Conservation (phyloP, 2,888 invertebrate species). For the Drosophila neoperkinsi region DNA sequence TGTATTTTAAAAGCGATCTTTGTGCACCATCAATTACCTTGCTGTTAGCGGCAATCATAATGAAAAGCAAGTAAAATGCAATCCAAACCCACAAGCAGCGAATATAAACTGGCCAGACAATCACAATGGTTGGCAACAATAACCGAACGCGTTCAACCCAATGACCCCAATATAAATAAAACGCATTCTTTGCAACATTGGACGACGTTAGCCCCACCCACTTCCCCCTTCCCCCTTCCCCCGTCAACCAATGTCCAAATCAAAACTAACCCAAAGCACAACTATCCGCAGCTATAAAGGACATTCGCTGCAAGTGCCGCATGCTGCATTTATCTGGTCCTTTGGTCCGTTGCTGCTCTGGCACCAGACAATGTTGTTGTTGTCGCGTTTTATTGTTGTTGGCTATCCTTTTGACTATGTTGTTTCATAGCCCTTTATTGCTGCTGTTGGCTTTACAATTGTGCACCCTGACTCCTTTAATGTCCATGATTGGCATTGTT, state of each 20-base stretch:
- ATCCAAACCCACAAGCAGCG: not conserved
- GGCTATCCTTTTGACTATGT: conserved; percentile 68
- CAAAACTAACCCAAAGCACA: conserved; percentile 39
- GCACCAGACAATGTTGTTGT: conserved; percentile 20
- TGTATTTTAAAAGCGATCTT: conserved; percentile 38
- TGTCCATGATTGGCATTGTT: conserved; percentile 36
- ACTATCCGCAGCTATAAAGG: conserved; percentile 50
- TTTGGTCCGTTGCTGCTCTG: conserved; percentile 25
- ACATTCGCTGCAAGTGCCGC: conserved; percentile 75
- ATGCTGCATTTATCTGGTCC: conserved; percentile 59
- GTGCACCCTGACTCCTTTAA: conserved; percentile 13
- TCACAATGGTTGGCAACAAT: conserved; percentile 57
- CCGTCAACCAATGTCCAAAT: not conserved
- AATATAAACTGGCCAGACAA: conserved; percentile 28
- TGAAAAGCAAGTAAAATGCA: conserved; percentile 30
- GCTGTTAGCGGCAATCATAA: conserved; percentile 49
- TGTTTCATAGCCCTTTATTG: conserved; percentile 65
- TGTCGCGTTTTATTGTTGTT: conserved; percentile 65
- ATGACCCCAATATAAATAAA: conserved; percentile 78
- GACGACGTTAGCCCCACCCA: not conserved
- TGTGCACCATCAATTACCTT: conserved; percentile 54
- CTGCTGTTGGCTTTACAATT: conserved; percentile 17
- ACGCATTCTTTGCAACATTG: conserved; percentile 64
- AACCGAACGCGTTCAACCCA: conserved; percentile 64
- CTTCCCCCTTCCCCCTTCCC: too few relatives aligned